Conservation (phyloP, 2,113 vertebrate genomes). For the Nothoprocta perdicaria region DNA sequence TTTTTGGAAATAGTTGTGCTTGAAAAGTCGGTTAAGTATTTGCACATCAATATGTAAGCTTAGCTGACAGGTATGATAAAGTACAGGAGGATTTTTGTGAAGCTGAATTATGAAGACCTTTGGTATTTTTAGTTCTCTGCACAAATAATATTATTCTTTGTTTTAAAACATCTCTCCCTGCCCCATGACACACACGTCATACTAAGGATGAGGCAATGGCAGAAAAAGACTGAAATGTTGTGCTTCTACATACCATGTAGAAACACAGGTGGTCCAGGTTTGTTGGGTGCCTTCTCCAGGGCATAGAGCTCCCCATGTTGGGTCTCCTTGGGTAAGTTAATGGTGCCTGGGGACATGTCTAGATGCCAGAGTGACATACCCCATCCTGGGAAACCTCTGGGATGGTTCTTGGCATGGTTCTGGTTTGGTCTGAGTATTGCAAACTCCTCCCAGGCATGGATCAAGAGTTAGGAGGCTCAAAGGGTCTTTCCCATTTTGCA, state of each 20-base stretch:
- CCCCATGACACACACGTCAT: background rate
- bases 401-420: background rate
- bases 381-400: background rate
- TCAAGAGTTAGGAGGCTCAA: background rate
- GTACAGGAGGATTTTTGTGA: background rate
- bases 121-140: background rate
- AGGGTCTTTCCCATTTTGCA: background rate
- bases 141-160: background rate
- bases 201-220: background rate
- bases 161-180: background rate
- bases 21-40: background rate
- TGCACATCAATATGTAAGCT: background rate
- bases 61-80: background rate
- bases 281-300: background rate
- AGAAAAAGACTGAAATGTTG: background rate
- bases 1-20: background rate
- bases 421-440: background rate
- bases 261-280: background rate
- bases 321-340: background rate
- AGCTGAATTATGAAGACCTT: background rate
- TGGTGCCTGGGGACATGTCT: background rate
- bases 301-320: background rate
- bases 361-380: background rate
- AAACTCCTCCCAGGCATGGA: background rate
- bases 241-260: rapidly evolving